These are phyloP conservation scores for Eubasilissa splendida DNA, from an alignment of 2,888 invertebrate genomes.

Conservation along the genomic window DNA sequence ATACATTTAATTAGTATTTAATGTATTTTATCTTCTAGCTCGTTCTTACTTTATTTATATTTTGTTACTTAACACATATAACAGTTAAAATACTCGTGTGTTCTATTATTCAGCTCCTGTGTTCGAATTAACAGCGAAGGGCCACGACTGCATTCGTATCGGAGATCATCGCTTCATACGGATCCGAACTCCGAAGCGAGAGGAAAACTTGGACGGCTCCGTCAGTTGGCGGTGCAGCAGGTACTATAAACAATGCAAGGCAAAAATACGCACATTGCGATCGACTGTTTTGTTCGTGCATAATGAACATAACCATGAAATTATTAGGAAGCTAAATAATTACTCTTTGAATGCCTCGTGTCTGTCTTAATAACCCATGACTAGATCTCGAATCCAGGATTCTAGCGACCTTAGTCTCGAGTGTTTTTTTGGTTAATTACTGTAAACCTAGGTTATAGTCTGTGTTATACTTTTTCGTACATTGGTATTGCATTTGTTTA, in stretches of 20 bases:
- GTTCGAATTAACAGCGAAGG: slow-evolving; percentile 6
- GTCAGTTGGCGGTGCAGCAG: slow-evolving; percentile 20
- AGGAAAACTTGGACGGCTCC: slow-evolving; percentile 6
- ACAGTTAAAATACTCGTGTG: background rate
- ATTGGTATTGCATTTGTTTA: too few relatives aligned
- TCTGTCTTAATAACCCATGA: too few relatives aligned
- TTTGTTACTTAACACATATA: background rate
- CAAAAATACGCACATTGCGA: slow-evolving; percentile 2
- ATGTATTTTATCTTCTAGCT: too few relatives aligned
- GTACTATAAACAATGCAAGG: slow-evolving; percentile 29
- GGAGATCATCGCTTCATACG: slow-evolving; percentile 4
- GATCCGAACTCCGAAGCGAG: slow-evolving; percentile 1
- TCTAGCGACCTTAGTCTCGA: too few relatives aligned
- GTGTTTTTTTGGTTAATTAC: too few relatives aligned
- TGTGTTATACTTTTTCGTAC: too few relatives aligned
- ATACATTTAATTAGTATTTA: too few relatives aligned
- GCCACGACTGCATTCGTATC: background rate
- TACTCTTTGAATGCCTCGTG: too few relatives aligned
- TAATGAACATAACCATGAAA: slow-evolving; percentile 1
- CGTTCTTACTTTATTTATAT: too few relatives aligned
- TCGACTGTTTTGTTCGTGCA: background rate
- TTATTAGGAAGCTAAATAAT: too few relatives aligned
- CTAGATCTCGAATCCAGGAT: too few relatives aligned
- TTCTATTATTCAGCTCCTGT: slow-evolving; percentile 20
- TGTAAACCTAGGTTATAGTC: too few relatives aligned